Evolutionary conservation across 2,797 vertebrate genomes (phyloP).

Genomic region (Tragelaphus oryx): DNA sequence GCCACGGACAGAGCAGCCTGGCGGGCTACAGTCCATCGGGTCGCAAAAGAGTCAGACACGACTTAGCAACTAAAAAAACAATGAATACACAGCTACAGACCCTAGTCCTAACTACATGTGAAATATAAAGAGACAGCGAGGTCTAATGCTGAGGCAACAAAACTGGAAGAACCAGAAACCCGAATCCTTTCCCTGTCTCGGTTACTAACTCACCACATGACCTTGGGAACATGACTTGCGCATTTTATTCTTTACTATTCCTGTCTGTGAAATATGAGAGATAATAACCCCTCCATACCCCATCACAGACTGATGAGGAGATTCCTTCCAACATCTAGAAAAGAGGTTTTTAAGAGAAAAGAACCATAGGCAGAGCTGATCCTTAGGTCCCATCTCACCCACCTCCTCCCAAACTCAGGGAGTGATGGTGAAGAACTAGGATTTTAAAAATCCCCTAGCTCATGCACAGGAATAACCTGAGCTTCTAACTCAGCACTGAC

Average conservation of each 20-base stretch:
- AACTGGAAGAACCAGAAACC: conserved; percentile 24
- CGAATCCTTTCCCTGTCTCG: background rate
- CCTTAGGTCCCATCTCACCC: background rate
- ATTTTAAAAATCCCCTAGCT: background rate
- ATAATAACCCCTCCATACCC: background rate
- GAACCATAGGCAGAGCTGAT: background rate
- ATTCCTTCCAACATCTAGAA: background rate
- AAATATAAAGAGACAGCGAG: background rate
- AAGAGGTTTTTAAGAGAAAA: background rate
- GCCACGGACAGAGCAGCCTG: background rate
- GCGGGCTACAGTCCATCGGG: background rate
- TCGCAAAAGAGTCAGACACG: background rate
- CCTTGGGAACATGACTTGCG: background rate
- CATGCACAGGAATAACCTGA: background rate
- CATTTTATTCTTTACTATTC: background rate
- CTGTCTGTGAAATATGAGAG: background rate
- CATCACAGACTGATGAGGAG: background rate
- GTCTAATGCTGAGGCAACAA: background rate
- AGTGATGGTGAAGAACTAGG: background rate
- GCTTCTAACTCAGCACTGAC: background rate
- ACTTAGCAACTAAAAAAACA: background rate
- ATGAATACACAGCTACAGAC: background rate
- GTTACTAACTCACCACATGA: background rate
- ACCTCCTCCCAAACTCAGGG: background rate
- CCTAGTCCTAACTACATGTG: background rate